These are phyloP conservation scores for Varroa destructor DNA, from an alignment of 1,140 invertebrate species.

Conservation along the genomic window DNA sequence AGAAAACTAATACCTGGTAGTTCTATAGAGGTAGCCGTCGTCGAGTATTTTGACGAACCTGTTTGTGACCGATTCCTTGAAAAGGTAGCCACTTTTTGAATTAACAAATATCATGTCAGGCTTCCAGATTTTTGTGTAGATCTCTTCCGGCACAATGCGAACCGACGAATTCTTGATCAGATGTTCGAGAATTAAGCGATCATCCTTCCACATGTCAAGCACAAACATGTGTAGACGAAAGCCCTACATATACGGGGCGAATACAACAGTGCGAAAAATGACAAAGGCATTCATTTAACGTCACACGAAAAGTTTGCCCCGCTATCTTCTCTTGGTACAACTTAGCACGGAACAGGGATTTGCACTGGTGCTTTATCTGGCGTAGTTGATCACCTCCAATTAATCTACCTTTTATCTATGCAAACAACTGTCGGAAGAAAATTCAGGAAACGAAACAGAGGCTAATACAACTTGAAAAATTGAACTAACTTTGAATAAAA, in stretches of 20 bases:
- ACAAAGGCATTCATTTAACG: no score
- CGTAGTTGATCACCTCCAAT: no score
- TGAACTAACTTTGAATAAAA: no score
- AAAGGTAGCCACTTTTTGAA: conserved; percentile 22
- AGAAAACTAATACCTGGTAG: not conserved
- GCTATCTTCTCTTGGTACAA: no score
- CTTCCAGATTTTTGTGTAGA: conserved; percentile 23
- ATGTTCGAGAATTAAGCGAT: not conserved
- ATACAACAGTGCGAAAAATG: no score
- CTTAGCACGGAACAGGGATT: no score
- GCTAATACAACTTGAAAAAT: no score
- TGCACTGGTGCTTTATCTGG: no score
- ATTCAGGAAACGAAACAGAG: no score
- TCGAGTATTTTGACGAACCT: conserved; percentile 24
- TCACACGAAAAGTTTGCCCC: no score
- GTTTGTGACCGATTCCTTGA: conserved; percentile 18
- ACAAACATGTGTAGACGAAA: conserved; percentile 25
- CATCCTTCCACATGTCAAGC: conserved; percentile 26
- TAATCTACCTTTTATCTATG: no score
- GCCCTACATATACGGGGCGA: not conserved
- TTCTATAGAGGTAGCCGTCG: conserved; percentile 16
- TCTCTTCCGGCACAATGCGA: conserved; percentile 17
- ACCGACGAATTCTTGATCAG: conserved; percentile 15
- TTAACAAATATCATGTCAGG: conserved; percentile 25
- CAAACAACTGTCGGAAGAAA: no score